Conservation (phyloP, 2,888 invertebrate genomes). For the Cosmorhoe ocellata region DNA sequence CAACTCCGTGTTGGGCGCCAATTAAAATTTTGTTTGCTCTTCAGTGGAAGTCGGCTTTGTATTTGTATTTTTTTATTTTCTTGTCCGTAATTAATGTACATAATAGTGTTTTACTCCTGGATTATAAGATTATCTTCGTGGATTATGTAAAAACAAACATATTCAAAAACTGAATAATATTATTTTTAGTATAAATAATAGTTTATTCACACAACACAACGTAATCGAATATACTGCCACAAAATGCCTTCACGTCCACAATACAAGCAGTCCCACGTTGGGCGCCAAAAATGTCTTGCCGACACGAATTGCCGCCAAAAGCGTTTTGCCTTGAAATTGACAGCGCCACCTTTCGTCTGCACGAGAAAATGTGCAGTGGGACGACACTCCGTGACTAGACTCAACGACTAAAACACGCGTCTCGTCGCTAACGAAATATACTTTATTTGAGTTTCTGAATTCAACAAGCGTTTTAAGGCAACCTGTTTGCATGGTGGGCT, state of each 20-base stretch:
- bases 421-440: constrained; percentile 59
- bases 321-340: constrained; percentile 60
- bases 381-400: constrained; percentile 68
- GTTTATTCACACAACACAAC: not conserved
- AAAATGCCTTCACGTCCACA: constrained; percentile 31
- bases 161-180: too few relatives aligned
- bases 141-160: too few relatives aligned
- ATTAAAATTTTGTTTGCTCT: not conserved
- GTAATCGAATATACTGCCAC: constrained; percentile 17
- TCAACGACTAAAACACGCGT: constrained; percentile 58
- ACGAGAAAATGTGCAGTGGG: constrained; percentile 49
- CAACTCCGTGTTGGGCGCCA: not conserved
- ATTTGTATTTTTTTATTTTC: too few relatives aligned
- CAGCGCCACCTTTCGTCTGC: constrained; percentile 67
- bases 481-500: constrained; percentile 16
- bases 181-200: too few relatives aligned
- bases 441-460: constrained; percentile 39
- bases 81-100: too few relatives aligned
- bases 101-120: too few relatives aligned
- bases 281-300: constrained; percentile 56
- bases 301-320: constrained; percentile 31
- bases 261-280: constrained; percentile 43
- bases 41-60: too few relatives aligned
- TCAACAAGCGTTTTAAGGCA: constrained; percentile 31
- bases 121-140: too few relatives aligned